Evolutionary conservation across 2,888 invertebrate genomes (phyloP), one percentile per base, ranked within the genome.

Genomic region (Lepidochrysops patricia): DNA sequence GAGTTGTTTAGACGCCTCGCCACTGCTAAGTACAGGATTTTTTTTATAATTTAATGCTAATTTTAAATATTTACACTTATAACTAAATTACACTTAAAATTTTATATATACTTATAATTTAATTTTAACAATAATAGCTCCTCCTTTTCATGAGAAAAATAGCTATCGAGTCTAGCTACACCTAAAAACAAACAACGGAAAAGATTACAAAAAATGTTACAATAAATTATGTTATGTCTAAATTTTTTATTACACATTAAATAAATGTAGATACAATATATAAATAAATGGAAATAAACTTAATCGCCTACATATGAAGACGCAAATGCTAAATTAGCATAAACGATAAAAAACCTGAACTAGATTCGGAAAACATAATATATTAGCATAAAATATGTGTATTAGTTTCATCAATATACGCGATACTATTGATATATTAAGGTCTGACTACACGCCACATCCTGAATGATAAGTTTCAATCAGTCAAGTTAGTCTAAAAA

Each of bases 281-380:
- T 43, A 43, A 43, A 15, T 52, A 52, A 52, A 52, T 52, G 52
- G 52, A 52, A 52, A 27, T 52, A 52, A 27, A 27, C 52, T 52
- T 52, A 52, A 52, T 52, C 54, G 29, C 54, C 54, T 32, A 54
- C 54, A 19, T 54, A 54, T 54, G 52, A 52, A 52, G 52, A 52
- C 52, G 52, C 52, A 52, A 54, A 54, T 54, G 54, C 29, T 54
- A 32, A 19, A 54, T 54, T 54, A 27, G 32, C 54, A 54, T 54
- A 54, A 54, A 54, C 54, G 54, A 54, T 54, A 54, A 54, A 54
- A 54, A 32, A 54, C 29, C 29, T 54, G 54, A 54, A 29, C 54
- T 29, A 54, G 29, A 29, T 54, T 54, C 27, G 52, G 52, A 26
- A 52, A 54, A 54, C 19, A 54, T 19, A n/a, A n/a, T n/a, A 23